phyloP scores from a whole-genome alignment of 2,797 vertebrate genomes.

The Amniataba percoides region DNA sequence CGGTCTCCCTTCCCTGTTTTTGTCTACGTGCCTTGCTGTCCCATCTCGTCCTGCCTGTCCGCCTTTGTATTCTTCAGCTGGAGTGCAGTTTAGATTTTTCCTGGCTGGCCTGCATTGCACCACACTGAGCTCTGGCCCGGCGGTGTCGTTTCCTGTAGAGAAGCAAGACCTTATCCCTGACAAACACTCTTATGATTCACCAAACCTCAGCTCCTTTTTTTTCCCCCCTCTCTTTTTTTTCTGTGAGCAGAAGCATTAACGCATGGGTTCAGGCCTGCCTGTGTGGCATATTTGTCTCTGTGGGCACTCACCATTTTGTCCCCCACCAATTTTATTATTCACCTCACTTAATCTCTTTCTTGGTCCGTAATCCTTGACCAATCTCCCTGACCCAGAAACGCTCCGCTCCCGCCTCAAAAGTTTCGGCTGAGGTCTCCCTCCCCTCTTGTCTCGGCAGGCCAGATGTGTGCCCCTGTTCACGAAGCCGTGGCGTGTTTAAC shows the following conservation, averaged over 20 bases:
- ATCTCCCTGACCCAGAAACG: constrained; percentile 18
- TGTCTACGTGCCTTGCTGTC: background rate
- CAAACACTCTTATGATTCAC: background rate
- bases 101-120: background rate
- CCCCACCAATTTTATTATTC: constrained; percentile 31
- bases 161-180: constrained; percentile 22
- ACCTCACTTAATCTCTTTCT: constrained; percentile 29
- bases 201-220: background rate
- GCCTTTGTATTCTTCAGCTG: constrained; percentile 12
- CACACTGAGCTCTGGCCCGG: constrained; percentile 9
- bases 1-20: background rate
- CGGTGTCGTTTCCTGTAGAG: background rate
- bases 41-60: background rate
- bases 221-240: background rate
- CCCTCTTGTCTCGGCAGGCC: constrained; percentile 27
- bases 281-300: background rate
- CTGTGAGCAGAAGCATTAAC: constrained; percentile 3
- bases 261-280: background rate
- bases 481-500: constrained; percentile 55
- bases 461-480: constrained; percentile 35
- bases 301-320: constrained; percentile 4
- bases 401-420: constrained; percentile 5
- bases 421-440: constrained; percentile 12
- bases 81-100: constrained; percentile 1
- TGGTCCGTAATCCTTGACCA: constrained; percentile 42